A percentile compares a stretch with the other conserved stretches of the same genome.
Evolutionary conservation across 2,888 invertebrate species (phyloP).

Genomic region (Drosophila prolongata): DNA sequence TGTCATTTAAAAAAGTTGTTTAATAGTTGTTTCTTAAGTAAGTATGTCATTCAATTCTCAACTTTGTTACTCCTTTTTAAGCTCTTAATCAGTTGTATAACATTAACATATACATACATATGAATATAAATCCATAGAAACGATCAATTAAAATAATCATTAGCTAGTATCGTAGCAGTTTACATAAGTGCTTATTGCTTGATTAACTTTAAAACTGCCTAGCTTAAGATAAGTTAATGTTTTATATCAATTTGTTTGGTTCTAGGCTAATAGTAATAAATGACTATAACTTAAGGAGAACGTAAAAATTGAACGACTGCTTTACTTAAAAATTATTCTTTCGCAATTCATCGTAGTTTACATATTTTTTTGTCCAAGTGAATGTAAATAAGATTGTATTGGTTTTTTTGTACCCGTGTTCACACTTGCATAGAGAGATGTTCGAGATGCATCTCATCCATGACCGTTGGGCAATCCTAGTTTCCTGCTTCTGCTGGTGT

Average conservation of each 20-base stretch:
- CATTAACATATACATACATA: not conserved
- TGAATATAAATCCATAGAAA: not conserved
- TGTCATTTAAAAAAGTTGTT: too few species aligned
- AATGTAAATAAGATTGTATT: too few species aligned
- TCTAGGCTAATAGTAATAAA: not conserved
- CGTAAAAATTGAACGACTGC: not conserved
- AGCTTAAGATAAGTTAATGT: not conserved
- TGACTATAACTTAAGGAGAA: not conserved
- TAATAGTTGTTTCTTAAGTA: not conserved
- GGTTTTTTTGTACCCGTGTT: slow-evolving; percentile 1
- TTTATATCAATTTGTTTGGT: not conserved
- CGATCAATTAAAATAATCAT: slow-evolving; percentile 16
- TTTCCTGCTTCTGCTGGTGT: slow-evolving; percentile 37
- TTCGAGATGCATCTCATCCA: slow-evolving; percentile 26
- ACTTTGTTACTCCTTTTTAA: not conserved
- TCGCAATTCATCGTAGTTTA: not conserved
- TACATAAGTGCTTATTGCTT: slow-evolving; percentile 9
- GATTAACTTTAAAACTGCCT: not conserved
- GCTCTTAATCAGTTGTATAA: slow-evolving; percentile 9
- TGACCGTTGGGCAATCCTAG: slow-evolving; percentile 20
- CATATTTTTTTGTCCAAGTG: not conserved
- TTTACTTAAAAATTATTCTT: not conserved
- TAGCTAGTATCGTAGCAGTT: slow-evolving; percentile 2
- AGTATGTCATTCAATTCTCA: not conserved
- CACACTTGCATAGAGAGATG: slow-evolving; percentile 7